Percentiles rank a stretch among this genome's conserved stretches.
phyloP scores from a whole-genome alignment of 64 coral and sea anemone species.

The Platygyra sinensis region DNA sequence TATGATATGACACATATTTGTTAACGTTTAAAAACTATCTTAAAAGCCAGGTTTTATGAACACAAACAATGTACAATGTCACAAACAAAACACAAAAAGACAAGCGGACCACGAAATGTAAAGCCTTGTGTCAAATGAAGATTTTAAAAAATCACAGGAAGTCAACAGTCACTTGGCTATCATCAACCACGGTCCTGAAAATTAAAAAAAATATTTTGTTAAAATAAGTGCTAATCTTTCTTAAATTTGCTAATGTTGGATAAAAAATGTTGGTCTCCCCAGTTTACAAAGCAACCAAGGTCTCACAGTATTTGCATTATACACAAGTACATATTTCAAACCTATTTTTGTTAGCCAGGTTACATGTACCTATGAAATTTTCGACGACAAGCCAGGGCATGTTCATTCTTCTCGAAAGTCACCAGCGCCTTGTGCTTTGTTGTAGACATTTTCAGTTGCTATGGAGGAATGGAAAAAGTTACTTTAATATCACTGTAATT shows the following conservation, averaged over 20 bases:
- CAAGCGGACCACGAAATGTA: neutral
- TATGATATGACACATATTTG: too few relatives aligned
- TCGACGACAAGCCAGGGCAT: conserved; percentile 95
- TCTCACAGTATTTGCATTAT: neutral
- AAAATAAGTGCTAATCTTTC: neutral
- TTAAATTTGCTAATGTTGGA: neutral
- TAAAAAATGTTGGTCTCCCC: too few relatives aligned
- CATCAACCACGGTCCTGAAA: conserved; percentile 92
- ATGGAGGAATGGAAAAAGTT: conserved; percentile 11
- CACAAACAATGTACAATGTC: neutral
- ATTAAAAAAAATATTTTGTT: neutral
- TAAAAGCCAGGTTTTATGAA: conserved; percentile 37
- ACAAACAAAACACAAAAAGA: conserved; percentile 5
- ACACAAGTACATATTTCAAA: neutral
- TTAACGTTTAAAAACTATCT: neutral
- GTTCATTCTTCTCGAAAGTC: conserved; percentile 98
- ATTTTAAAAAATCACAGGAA: conserved; percentile 69
- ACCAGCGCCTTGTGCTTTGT: conserved; percentile 98
- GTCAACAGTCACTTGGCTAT: conserved; percentile 97
- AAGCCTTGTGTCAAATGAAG: neutral
- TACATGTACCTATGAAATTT: conserved; percentile 92
- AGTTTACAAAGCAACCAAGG: too few relatives aligned
- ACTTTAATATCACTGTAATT: too few relatives aligned
- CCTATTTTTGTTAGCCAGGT: neutral
- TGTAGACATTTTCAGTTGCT: conserved; percentile 99